These are phyloP conservation scores for Brenthis daphne DNA, from an alignment of 2,888 invertebrate genomes.

Conservation along the genomic window DNA sequence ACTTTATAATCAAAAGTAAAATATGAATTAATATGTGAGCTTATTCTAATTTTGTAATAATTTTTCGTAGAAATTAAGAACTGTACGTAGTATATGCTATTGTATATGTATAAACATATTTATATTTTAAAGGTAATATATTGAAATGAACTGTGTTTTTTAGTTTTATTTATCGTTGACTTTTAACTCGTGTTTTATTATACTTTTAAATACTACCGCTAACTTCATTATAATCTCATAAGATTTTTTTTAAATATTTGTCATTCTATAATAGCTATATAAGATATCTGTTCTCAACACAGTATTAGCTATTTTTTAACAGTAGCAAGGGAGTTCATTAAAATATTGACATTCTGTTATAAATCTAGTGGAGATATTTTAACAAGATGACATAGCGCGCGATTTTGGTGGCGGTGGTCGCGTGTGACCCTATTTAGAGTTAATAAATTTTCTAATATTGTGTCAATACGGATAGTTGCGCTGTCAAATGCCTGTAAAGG, in stretches of 20 bases:
- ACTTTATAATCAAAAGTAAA: background rate
- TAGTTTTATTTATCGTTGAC: conserved; percentile 12
- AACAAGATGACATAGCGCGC: conserved; percentile 54
- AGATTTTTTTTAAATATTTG: too few species aligned
- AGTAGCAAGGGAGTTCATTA: conserved; percentile 55
- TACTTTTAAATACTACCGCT: background rate
- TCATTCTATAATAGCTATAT: background rate
- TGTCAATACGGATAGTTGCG: conserved; percentile 22
- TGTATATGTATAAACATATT: conserved; percentile 51
- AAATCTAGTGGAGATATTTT: conserved; percentile 65
- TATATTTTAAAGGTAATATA: conserved; percentile 68
- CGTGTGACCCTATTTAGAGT: conserved; percentile 32
- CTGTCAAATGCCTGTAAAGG: conserved; percentile 23
- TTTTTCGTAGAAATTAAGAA: conserved; percentile 30
- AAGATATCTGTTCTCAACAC: background rate
- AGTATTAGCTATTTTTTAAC: conserved; percentile 34
- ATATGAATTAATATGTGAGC: conserved; percentile 14
- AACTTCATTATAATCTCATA: too few species aligned
- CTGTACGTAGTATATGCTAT: conserved; percentile 41
- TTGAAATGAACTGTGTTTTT: conserved; percentile 49
- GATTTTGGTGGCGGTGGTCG: conserved; percentile 41
- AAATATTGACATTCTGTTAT: conserved; percentile 57
- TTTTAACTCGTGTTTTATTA: background rate
- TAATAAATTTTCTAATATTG: conserved; percentile 33
- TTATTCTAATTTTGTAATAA: conserved; percentile 25